Conservation (phyloP, 2,888 invertebrate species). For the Amorpha juglandis region DNA sequence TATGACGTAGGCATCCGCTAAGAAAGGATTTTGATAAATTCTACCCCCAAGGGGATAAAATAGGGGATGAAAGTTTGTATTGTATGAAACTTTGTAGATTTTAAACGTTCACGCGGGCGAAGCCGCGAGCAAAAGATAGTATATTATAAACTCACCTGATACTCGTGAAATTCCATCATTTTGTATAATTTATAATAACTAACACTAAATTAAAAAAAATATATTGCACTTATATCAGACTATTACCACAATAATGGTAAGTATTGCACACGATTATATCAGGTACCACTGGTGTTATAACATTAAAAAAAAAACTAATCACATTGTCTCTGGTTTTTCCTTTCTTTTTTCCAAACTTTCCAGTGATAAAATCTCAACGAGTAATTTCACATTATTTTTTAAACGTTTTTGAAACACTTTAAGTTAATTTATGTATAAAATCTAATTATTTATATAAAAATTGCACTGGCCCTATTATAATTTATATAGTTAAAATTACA, state of each 20-base stretch:
- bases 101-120: too few relatives aligned
- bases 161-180: constrained; percentile 77
- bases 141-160: constrained; percentile 65
- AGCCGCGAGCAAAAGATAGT: constrained; percentile 14
- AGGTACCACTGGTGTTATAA: constrained; percentile 58
- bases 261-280: constrained; percentile 72
- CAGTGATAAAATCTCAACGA: neutral
- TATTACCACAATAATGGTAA: constrained; percentile 64
- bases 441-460: neutral
- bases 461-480: neutral
- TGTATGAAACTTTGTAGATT: too few relatives aligned
- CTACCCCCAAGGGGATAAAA: too few relatives aligned
- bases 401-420: neutral
- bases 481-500: neutral
- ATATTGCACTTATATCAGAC: constrained; percentile 78
- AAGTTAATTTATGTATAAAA: neutral
- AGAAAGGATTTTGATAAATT: too few relatives aligned
- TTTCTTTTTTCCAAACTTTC: constrained; percentile 6
- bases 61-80: too few relatives aligned
- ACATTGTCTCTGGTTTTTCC: constrained; percentile 41
- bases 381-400: constrained; percentile 14
- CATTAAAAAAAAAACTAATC: constrained; percentile 40
- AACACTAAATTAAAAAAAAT: constrained; percentile 44
- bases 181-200: constrained; percentile 40
- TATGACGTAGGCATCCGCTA: too few relatives aligned